Percentiles rank a stretch among this genome's conserved stretches.
These are phyloP conservation scores for Crepidodera aurea DNA, from an alignment of 2,888 invertebrate species.

Conservation along the genomic window DNA sequence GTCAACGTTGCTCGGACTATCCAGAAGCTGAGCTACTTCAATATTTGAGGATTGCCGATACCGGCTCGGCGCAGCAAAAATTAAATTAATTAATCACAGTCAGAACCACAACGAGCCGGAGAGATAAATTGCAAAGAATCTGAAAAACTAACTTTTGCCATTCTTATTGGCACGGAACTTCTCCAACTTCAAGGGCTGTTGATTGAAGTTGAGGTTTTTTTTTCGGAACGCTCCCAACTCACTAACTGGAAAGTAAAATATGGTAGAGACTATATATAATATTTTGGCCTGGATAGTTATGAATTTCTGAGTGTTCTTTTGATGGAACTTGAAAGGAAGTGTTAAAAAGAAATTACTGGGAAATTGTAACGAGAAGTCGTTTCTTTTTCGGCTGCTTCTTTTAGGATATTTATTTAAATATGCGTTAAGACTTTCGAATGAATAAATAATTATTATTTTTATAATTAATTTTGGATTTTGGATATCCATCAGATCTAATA, in stretches of 20 bases:
- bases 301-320: conserved; percentile 8
- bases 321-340: not conserved
- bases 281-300: conserved; percentile 9
- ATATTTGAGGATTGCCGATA: conserved; percentile 20
- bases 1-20: no score
- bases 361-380: not conserved
- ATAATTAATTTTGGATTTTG: no score
- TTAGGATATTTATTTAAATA: no score
- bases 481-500: no score
- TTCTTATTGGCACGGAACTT: conserved; percentile 28
- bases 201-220: conserved; percentile 31
- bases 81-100: conserved; percentile 50
- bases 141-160: conserved; percentile 28
- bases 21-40: conserved; percentile 12
- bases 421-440: no score
- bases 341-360: not conserved
- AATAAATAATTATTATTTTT: no score
- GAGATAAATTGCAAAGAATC: conserved; percentile 44
- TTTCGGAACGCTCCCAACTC: conserved; percentile 11
- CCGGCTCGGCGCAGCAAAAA: conserved; percentile 30
- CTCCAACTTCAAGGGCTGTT: conserved; percentile 24
- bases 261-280: conserved; percentile 12
- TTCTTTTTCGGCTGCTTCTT: no score
- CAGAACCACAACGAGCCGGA: conserved; percentile 46
- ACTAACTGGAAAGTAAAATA: conserved; percentile 25